phyloP scores from a whole-genome alignment of 1,140 invertebrate genomes.

The Cryptotermes secundus region DNA sequence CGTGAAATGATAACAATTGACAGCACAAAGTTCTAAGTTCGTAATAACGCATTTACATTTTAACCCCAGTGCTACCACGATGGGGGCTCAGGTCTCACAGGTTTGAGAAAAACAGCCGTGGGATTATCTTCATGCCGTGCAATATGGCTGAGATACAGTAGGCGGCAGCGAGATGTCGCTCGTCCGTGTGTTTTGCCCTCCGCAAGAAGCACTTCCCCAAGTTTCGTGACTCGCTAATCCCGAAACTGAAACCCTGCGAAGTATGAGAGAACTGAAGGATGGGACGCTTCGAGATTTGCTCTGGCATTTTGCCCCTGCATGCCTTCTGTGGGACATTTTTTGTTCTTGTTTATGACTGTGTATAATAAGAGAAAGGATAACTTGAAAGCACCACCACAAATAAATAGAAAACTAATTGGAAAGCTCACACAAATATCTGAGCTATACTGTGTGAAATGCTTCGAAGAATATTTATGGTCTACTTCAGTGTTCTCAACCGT shows the following conservation, averaged over 20 bases:
- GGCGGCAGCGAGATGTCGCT: neutral
- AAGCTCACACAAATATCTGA: too few species aligned
- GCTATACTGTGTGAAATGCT: too few species aligned
- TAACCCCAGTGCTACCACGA: too few species aligned
- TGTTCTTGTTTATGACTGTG: neutral
- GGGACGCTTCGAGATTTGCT: neutral
- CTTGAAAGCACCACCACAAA: too few species aligned
- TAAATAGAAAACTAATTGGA: too few species aligned
- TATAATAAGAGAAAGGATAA: neutral
- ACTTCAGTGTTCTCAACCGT: too few species aligned
- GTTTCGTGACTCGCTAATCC: neutral
- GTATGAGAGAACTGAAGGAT: neutral
- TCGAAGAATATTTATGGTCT: too few species aligned
- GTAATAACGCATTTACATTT: too few species aligned
- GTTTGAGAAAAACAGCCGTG: neutral
- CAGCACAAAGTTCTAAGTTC: too few species aligned
- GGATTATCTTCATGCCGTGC: neutral
- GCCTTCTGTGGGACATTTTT: neutral
- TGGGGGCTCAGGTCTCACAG: too few species aligned
- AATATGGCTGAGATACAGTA: neutral
- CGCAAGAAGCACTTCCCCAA: neutral
- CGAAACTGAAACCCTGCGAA: neutral
- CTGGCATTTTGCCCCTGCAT: neutral
- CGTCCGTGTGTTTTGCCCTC: neutral
- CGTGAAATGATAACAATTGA: too few species aligned